These are phyloP conservation scores for Cerceris ruficornis DNA, from an alignment of 2,888 invertebrate species.

Conservation along the genomic window DNA sequence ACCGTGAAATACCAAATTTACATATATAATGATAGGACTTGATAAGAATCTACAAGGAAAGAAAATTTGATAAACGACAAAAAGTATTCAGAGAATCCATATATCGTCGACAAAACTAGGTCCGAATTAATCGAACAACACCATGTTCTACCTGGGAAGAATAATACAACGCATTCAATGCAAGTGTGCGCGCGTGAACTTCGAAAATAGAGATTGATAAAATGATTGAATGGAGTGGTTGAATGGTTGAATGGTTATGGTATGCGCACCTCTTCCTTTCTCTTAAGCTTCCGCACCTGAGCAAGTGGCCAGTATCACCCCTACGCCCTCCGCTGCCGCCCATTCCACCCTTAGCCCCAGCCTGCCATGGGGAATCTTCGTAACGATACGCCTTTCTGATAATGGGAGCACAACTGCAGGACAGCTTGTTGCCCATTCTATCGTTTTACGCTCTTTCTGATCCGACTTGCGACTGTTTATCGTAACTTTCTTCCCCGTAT, in stretches of 20 bases:
- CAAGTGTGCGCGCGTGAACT: constrained; percentile 46
- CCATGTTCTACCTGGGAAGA: constrained; percentile 41
- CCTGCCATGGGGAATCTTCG: constrained; percentile 98
- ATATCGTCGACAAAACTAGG: not conserved
- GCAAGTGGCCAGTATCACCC: constrained; percentile 83
- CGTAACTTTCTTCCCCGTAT: not conserved
- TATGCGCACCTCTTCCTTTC: constrained; percentile 82
- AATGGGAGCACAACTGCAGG: constrained; percentile 97
- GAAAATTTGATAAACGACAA: too few species aligned
- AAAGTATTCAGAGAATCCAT: not conserved
- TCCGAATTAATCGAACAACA: not conserved
- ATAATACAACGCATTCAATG: constrained; percentile 49
- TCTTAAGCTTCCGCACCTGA: constrained; percentile 87
- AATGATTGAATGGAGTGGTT: constrained; percentile 71
- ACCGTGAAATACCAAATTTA: too few species aligned
- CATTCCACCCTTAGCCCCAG: constrained; percentile 79
- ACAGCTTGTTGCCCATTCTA: constrained; percentile 97
- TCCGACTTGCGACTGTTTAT: constrained; percentile 46
- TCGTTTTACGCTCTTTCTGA: constrained; percentile 40
- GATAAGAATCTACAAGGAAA: too few species aligned
- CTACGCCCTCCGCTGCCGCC: constrained; percentile 77
- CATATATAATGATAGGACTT: too few species aligned
- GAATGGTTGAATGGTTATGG: constrained; percentile 75
- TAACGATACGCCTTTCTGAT: constrained; percentile 98
- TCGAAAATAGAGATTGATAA: constrained; percentile 58